These are phyloP conservation scores for Eclectus roratus DNA, from an alignment of 2,113 vertebrate species.

Conservation along the genomic window DNA sequence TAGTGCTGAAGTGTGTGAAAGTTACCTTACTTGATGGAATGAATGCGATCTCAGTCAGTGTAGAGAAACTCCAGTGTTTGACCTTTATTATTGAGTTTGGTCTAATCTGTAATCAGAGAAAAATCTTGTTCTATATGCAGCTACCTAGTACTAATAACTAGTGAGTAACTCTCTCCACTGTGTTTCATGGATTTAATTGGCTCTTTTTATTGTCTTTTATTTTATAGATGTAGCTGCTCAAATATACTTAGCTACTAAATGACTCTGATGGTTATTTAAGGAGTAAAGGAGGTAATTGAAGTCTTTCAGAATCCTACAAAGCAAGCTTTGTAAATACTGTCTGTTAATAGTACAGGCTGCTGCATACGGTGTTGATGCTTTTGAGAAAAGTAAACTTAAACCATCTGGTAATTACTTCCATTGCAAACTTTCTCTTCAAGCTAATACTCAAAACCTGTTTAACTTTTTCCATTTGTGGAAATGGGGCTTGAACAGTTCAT, in stretches of 20 bases:
- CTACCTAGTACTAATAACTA: not conserved
- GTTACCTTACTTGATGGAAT: not conserved
- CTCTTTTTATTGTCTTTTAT: not conserved
- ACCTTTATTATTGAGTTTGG: not conserved
- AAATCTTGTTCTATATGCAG: not conserved
- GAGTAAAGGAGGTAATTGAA: not conserved
- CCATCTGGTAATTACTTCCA: not conserved
- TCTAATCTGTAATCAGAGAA: not conserved
- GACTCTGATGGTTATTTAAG: not conserved
- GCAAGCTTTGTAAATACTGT: not conserved
- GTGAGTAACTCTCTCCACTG: not conserved
- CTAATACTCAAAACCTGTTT: not conserved
- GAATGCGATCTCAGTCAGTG: not conserved
- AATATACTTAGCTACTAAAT: not conserved
- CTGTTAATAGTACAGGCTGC: not conserved
- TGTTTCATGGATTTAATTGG: not conserved
- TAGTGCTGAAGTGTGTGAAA: not conserved
- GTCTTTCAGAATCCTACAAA: not conserved
- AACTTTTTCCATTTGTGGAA: not conserved
- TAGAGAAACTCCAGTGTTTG: not conserved
- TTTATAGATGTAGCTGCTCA: not conserved
- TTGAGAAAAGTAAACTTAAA: not conserved
- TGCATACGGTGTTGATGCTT: not conserved
- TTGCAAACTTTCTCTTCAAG: not conserved
- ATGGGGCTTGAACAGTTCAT: not conserved